phyloP scores from a whole-genome alignment of 2,888 invertebrate genomes.

The Lamellibrachia columna region DNA sequence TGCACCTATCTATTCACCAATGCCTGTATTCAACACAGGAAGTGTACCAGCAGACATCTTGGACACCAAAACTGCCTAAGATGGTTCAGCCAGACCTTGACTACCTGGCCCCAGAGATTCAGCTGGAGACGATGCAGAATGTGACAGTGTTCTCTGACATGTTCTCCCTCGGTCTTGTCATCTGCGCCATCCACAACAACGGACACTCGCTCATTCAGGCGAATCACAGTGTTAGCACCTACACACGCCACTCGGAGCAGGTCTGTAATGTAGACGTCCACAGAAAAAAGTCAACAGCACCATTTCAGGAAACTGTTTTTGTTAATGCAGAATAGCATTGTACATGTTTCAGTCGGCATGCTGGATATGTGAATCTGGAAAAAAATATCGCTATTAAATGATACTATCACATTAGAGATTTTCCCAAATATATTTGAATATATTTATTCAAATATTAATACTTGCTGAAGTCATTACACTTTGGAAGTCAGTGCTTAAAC shows the following conservation, averaged over 20 bases:
- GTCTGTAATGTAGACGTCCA: slow-evolving; percentile 68
- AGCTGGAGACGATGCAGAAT: slow-evolving; percentile 70
- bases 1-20: no score
- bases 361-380: no score
- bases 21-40: slow-evolving; percentile 72
- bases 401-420: no score
- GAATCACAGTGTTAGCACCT: slow-evolving; percentile 86
- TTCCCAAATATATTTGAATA: no score
- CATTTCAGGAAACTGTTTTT: background rate
- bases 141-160: slow-evolving; percentile 84
- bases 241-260: slow-evolving; percentile 88
- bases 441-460: no score
- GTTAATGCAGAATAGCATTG: background rate
- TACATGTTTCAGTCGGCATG: no score
- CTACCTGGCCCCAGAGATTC: slow-evolving; percentile 93
- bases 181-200: slow-evolving; percentile 90
- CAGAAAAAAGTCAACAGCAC: background rate
- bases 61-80: slow-evolving; percentile 90
- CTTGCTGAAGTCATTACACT: no score
- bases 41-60: slow-evolving; percentile 82
- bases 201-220: slow-evolving; percentile 90
- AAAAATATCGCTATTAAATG: no score
- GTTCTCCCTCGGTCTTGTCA: slow-evolving; percentile 94
- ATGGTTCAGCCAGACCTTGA: slow-evolving; percentile 95
- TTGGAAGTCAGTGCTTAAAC: no score